These are phyloP conservation scores for Rhynchotus rufescens DNA, from an alignment of 2,797 vertebrate species.

Conservation along the genomic window DNA sequence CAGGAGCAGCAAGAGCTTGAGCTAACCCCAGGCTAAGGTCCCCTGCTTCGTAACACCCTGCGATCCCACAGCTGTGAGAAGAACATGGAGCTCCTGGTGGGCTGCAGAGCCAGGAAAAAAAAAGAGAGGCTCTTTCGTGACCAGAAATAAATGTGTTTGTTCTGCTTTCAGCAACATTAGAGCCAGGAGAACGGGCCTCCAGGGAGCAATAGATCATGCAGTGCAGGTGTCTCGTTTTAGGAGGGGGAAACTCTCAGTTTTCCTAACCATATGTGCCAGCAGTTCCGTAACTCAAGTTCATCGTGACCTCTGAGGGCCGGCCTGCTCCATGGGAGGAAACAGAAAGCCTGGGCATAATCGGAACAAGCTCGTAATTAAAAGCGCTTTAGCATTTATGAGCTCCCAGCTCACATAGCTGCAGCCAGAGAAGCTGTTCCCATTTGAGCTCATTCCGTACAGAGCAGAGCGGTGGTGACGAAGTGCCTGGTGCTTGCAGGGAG, in stretches of 20 bases:
- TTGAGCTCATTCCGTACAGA: not conserved
- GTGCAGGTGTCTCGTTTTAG: slow-evolving; percentile 70
- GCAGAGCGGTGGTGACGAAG: not conserved
- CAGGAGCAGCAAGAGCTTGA: not conserved
- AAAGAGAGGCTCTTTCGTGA: slow-evolving; percentile 16
- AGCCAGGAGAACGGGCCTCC: slow-evolving; percentile 48
- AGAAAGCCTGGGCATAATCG: slow-evolving; percentile 6
- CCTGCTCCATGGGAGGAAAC: slow-evolving; percentile 20
- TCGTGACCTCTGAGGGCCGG: slow-evolving; percentile 46
- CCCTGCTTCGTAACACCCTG: not conserved
- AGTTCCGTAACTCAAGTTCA: slow-evolving; percentile 66
- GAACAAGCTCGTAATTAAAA: slow-evolving; percentile 32
- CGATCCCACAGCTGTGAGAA: not conserved
- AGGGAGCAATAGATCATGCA: slow-evolving; percentile 65
- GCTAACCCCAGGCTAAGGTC: not conserved
- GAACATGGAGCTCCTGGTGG: not conserved
- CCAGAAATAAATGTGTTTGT: slow-evolving; percentile 70
- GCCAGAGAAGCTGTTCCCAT: not conserved
- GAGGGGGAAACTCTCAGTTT: slow-evolving; percentile 59
- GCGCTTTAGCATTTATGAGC: slow-evolving; percentile 10
- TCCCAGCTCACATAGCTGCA: not conserved
- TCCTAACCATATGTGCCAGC: slow-evolving; percentile 23
- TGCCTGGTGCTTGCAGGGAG: not conserved
- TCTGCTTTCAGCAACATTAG: slow-evolving; percentile 59
- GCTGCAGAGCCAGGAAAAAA: not conserved